Conservation (phyloP, 2,797 vertebrate species). For the Linurgus olivaceus region DNA sequence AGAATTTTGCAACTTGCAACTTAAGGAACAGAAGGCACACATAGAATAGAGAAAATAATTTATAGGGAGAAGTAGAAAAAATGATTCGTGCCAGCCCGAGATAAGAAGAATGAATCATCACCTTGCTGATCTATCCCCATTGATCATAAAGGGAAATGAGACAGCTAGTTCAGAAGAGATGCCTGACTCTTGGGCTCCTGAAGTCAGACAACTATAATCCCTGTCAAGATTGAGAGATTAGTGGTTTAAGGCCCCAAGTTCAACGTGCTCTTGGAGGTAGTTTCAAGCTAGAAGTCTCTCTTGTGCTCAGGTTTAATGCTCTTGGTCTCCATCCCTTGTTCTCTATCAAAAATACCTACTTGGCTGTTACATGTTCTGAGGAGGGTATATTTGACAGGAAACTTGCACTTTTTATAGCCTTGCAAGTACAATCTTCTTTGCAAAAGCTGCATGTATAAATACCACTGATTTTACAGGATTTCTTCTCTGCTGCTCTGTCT, state of each 20-base stretch:
- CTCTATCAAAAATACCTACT: background rate
- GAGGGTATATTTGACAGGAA: background rate
- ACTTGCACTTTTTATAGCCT: background rate
- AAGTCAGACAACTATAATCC: background rate
- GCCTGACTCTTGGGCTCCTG: constrained; percentile 27
- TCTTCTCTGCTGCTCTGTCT: background rate
- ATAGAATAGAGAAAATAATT: background rate
- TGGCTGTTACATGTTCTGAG: background rate
- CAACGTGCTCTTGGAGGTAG: background rate
- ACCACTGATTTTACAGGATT: background rate
- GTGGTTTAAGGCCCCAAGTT: background rate
- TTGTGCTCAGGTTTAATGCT: background rate
- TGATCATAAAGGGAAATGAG: constrained; percentile 62
- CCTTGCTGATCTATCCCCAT: constrained; percentile 26
- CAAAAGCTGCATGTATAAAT: background rate
- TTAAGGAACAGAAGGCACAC: background rate
- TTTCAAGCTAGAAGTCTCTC: background rate
- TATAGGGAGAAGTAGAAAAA: background rate
- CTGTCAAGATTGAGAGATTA: constrained; percentile 26
- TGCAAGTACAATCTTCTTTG: background rate
- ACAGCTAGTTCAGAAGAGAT: constrained; percentile 14
- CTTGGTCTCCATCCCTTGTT: background rate
- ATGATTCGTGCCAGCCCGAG: background rate
- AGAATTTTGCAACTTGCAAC: background rate
- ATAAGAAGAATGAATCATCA: constrained; percentile 54